Evolutionary conservation across 2,113 vertebrate genomes (phyloP).

Genomic region (Vanacampus margaritifer): DNA sequence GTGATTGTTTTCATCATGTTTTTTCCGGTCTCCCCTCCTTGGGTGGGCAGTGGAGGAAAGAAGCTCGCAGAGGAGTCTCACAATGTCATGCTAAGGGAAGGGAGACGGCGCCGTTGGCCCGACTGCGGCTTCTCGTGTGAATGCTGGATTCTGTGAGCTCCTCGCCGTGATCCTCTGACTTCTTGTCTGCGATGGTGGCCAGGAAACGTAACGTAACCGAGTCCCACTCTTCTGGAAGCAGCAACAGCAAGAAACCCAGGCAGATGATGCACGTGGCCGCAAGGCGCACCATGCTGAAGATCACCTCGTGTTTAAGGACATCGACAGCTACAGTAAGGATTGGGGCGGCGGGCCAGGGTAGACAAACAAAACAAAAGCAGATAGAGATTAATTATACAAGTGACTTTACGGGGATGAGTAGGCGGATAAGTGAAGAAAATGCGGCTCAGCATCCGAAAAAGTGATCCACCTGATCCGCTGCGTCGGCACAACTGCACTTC

Average conservation of each 20-base stretch:
- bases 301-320: slow-evolving; percentile 93
- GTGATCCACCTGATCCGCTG: slow-evolving; percentile 49
- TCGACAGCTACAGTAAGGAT: slow-evolving; percentile 79
- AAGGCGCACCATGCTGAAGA: slow-evolving; percentile 93
- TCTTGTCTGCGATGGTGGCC: slow-evolving; percentile 90
- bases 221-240: slow-evolving; percentile 97
- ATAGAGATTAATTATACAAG: slow-evolving; percentile 63
- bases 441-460: slow-evolving; percentile 52
- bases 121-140: slow-evolving; percentile 85
- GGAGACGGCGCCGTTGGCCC: slow-evolving; percentile 88
- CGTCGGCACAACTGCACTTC: slow-evolving; percentile 29
- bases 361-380: slow-evolving; percentile 34
- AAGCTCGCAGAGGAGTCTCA: not conserved
- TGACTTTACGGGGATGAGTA: slow-evolving; percentile 41
- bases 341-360: slow-evolving; percentile 14
- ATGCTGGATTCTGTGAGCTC: slow-evolving; percentile 84
- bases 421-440: slow-evolving; percentile 43
- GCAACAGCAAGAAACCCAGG: slow-evolving; percentile 90
- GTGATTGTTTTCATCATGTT: slow-evolving; percentile 17
- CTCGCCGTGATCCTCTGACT: slow-evolving; percentile 85
- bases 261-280: slow-evolving; percentile 95
- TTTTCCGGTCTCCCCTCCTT: slow-evolving; percentile 12
- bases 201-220: slow-evolving; percentile 91
- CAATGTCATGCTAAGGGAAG: slow-evolving; percentile 86
- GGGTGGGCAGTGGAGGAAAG: slow-evolving; percentile 16